Evolutionary conservation across 2,797 vertebrate genomes (phyloP).

Genomic region (Nothura maculosa): DNA sequence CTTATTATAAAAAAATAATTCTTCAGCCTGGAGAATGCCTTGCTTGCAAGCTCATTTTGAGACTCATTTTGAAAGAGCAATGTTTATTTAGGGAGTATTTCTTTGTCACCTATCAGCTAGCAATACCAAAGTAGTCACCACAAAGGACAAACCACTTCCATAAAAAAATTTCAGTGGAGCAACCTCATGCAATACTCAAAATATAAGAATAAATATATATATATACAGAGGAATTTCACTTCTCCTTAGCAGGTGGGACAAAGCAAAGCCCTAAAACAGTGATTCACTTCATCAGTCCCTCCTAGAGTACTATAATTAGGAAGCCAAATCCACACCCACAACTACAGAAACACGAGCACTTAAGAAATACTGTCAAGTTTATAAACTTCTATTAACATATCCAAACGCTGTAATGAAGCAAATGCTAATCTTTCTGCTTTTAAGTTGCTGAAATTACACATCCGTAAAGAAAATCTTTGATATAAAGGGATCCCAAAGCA

Average conservation of each 20-base stretch:
- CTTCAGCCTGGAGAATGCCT: not conserved
- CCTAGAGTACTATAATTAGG: conserved; percentile 44
- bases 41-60: not conserved
- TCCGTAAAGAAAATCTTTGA: conserved; percentile 44
- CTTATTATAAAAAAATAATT: not conserved
- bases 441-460: conserved; percentile 15
- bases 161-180: not conserved
- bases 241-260: conserved; percentile 33
- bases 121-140: not conserved
- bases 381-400: conserved; percentile 34
- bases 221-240: conserved; percentile 12
- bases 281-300: conserved; percentile 49
- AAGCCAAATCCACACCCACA: conserved; percentile 49
- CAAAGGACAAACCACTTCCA: not conserved
- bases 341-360: not conserved
- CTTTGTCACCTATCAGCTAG: not conserved
- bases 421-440: conserved; percentile 58
- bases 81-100: not conserved
- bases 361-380: conserved; percentile 51
- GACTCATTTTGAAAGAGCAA: not conserved
- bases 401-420: conserved; percentile 25
- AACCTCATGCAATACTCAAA: not conserved
- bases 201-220: not conserved
- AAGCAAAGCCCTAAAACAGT: conserved; percentile 23
- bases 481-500: conserved; percentile 30